phyloP scores from a whole-genome alignment of 2,113 vertebrate genomes.

The Meles meles region DNA sequence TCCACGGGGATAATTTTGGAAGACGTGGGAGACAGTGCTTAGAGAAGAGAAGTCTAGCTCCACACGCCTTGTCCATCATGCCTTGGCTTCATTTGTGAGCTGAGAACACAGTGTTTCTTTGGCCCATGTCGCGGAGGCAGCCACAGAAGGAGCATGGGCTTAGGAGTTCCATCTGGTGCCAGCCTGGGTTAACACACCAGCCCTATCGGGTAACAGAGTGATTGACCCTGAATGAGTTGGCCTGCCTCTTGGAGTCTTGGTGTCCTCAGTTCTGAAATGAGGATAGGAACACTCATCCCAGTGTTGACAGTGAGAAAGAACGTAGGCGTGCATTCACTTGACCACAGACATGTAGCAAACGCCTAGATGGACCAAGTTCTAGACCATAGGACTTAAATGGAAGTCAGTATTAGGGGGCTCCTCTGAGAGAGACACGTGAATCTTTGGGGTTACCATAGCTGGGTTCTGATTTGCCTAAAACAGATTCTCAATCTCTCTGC shows the following conservation, averaged over 20 bases:
- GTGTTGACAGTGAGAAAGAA: neutral
- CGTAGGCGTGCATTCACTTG: neutral
- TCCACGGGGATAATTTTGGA: neutral
- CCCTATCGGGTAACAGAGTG: neutral
- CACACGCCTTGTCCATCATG: neutral
- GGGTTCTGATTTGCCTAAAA: neutral
- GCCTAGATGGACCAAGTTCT: neutral
- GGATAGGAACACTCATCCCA: neutral
- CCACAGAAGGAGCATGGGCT: neutral
- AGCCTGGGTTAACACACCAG: neutral
- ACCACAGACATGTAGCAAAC: neutral
- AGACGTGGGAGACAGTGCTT: neutral
- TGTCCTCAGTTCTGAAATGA: neutral
- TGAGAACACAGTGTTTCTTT: neutral
- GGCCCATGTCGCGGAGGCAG: neutral
- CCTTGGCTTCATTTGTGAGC: neutral
- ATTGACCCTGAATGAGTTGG: neutral
- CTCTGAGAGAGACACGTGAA: neutral
- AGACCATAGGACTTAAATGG: neutral
- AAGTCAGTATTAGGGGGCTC: neutral
- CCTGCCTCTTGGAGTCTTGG: neutral
- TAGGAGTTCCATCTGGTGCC: neutral
- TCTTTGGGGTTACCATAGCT: neutral
- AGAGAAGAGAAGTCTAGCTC: neutral
- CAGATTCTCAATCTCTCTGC: neutral